Evolutionary conservation across 2,888 invertebrate species (phyloP).

Genomic region (Caenorhabditis imperialis): DNA sequence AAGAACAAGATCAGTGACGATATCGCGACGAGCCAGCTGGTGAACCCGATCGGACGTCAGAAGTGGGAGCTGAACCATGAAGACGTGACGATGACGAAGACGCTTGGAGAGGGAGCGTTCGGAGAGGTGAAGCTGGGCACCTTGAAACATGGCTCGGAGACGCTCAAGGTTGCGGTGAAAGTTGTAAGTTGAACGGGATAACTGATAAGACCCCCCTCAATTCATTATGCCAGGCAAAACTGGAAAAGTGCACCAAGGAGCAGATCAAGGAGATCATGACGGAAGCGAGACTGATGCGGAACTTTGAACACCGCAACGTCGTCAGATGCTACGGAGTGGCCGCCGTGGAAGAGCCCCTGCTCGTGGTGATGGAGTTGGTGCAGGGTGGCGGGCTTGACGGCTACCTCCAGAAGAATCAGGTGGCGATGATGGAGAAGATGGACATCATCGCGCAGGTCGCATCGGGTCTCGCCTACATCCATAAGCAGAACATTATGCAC

Average conservation of each 20-base stretch:
- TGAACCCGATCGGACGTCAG: too few relatives aligned
- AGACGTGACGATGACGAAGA: too few relatives aligned
- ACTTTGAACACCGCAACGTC: constrained; percentile 64
- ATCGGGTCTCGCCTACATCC: constrained; percentile 60
- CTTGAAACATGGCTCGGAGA: too few relatives aligned
- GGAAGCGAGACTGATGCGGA: constrained; percentile 69
- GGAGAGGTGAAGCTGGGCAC: too few relatives aligned
- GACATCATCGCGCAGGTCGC: constrained; percentile 60
- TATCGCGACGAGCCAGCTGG: too few relatives aligned
- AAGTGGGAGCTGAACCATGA: too few relatives aligned
- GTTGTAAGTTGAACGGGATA: too few relatives aligned
- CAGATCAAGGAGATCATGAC: constrained; percentile 68
- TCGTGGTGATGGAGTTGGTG: constrained; percentile 68
- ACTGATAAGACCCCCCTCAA: too few relatives aligned
- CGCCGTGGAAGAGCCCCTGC: constrained; percentile 63
- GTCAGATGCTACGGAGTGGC: constrained; percentile 66
- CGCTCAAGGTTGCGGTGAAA: too few relatives aligned
- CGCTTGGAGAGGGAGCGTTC: too few relatives aligned
- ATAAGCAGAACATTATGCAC: constrained; percentile 56
- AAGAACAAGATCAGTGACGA: too few relatives aligned
- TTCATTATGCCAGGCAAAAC: constrained; percentile 53
- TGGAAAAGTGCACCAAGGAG: constrained; percentile 65
- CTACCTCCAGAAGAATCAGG: constrained; percentile 61
- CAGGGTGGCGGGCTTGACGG: constrained; percentile 62
- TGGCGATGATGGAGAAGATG: constrained; percentile 45